These are phyloP conservation scores for Caradrina clavipalpis DNA, from an alignment of 2,888 invertebrate species.

Conservation along the genomic window DNA sequence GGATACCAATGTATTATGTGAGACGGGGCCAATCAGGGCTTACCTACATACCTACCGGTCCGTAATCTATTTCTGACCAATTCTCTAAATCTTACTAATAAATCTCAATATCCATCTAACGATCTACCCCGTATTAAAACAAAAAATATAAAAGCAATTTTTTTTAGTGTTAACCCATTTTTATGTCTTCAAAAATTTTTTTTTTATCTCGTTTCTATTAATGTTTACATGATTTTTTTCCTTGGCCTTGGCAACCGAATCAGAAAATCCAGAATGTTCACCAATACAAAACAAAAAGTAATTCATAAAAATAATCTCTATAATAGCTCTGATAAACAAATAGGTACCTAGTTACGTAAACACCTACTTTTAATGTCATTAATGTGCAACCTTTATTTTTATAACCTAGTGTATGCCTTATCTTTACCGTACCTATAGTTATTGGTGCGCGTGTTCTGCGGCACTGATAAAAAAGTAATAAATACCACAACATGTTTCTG, in stretches of 20 bases:
- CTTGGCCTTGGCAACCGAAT: not conserved
- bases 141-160: no score
- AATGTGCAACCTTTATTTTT: constrained; percentile 61
- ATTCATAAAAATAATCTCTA: not conserved
- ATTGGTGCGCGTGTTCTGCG: constrained; percentile 66
- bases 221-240: no score
- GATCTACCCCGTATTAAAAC: no score
- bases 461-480: constrained; percentile 68
- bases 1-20: not conserved
- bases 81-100: no score
- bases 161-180: no score
- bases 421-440: constrained; percentile 65
- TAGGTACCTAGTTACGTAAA: not conserved
- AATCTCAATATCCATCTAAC: no score
- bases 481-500: constrained; percentile 59
- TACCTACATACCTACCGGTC: no score
- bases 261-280: not conserved
- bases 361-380: constrained; percentile 36
- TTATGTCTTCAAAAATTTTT: no score
- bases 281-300: constrained; percentile 7
- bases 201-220: no score
- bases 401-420: constrained; percentile 63
- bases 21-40: no score
- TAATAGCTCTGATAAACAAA: constrained; percentile 4
- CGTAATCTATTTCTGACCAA: no score